phyloP scores from a whole-genome alignment of 2,888 invertebrate species.

The Netelia melanura region DNA sequence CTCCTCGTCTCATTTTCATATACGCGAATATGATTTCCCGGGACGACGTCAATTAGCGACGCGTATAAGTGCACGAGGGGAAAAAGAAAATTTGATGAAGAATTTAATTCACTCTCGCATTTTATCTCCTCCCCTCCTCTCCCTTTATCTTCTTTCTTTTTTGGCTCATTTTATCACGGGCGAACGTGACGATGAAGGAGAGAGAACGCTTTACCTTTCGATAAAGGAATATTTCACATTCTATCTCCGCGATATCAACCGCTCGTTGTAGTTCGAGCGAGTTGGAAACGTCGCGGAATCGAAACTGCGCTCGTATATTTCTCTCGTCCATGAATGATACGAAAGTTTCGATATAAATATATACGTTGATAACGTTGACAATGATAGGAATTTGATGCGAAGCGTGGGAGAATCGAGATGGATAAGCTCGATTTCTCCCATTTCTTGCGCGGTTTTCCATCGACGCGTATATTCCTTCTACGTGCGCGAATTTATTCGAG shows the following conservation, averaged over 20 bases:
- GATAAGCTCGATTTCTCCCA: slow-evolving; percentile 1
- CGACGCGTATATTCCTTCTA: background rate
- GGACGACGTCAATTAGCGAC: background rate
- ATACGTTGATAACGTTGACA: background rate
- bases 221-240: slow-evolving; percentile 31
- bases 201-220: background rate
- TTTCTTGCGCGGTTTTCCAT: background rate
- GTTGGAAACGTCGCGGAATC: background rate
- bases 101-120: background rate
- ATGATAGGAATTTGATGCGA: slow-evolving; percentile 17
- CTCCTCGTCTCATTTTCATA: background rate
- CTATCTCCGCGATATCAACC: background rate
- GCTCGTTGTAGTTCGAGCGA: background rate
- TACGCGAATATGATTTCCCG: background rate
- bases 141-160: slow-evolving; percentile 3
- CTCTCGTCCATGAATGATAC: slow-evolving; percentile 4
- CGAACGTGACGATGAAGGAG: slow-evolving; percentile 22
- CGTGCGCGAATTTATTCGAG: background rate
- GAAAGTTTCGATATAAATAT: background rate
- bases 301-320: slow-evolving; percentile 6
- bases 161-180: slow-evolving; percentile 1
- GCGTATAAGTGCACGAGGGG: background rate
- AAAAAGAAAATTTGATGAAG: background rate
- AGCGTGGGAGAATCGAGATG: background rate
- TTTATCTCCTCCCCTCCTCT: background rate